Conservation (phyloP, 2,888 invertebrate species). For the Chrysolina haemoptera region DNA sequence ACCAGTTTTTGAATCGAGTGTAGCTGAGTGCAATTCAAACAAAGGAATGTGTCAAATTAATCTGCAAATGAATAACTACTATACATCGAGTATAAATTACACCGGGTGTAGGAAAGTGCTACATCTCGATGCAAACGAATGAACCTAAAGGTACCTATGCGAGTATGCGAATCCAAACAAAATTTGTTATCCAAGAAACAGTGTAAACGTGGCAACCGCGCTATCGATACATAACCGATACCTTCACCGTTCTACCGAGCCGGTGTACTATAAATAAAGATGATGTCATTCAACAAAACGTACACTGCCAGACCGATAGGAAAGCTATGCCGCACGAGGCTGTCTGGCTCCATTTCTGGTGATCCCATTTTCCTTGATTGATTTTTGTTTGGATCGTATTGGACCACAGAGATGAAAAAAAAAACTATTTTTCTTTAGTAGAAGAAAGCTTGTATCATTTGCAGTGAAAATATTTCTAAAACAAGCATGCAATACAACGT, state of each 20-base stretch:
- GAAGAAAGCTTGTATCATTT: too few relatives aligned
- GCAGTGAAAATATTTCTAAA: too few relatives aligned
- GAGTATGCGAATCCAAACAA: neutral
- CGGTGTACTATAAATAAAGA: constrained; percentile 30
- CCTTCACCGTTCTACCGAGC: constrained; percentile 28
- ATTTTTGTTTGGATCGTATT: neutral
- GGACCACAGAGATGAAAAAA: neutral
- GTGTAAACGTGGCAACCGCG: constrained; percentile 3
- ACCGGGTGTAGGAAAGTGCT: too few relatives aligned
- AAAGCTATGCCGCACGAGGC: constrained; percentile 20
- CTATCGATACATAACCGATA: constrained; percentile 24
- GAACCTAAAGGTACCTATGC: too few relatives aligned
- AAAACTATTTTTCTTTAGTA: too few relatives aligned
- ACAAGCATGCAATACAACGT: too few relatives aligned
- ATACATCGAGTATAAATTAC: too few relatives aligned
- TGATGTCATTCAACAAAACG: constrained; percentile 28
- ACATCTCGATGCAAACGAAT: too few relatives aligned
- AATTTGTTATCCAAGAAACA: neutral
- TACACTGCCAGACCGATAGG: constrained; percentile 27
- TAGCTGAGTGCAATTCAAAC: too few relatives aligned
- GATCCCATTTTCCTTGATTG: constrained; percentile 19
- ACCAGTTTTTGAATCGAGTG: too few relatives aligned
- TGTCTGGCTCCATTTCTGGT: constrained; percentile 6
- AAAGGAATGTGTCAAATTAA: too few relatives aligned
- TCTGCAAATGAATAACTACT: too few relatives aligned